Conservation (phyloP, 2,888 invertebrate genomes). For the Vesta saturnalis region DNA sequence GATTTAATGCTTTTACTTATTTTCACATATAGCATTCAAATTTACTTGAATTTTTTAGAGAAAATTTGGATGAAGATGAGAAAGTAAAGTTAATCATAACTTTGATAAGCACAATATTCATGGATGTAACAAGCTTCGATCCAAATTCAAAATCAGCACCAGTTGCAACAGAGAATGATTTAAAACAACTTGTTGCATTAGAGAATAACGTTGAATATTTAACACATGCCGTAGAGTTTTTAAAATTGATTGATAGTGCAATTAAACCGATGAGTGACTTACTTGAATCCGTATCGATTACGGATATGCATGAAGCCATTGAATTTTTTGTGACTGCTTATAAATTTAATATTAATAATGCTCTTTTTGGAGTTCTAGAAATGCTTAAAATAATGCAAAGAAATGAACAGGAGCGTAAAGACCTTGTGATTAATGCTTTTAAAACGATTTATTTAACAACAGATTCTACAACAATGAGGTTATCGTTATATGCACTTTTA, state of each 20-base stretch:
- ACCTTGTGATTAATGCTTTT: slow-evolving; percentile 82
- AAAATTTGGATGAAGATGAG: slow-evolving; percentile 39
- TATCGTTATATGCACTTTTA: slow-evolving; percentile 40
- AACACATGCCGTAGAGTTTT: slow-evolving; percentile 62
- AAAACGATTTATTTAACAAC: slow-evolving; percentile 74
- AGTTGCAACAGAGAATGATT: slow-evolving; percentile 49
- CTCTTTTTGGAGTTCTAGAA: slow-evolving; percentile 74
- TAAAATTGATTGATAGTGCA: slow-evolving; percentile 60
- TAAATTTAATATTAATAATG: slow-evolving; percentile 80
- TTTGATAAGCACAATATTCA: slow-evolving; percentile 45
- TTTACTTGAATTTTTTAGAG: slow-evolving; percentile 34
- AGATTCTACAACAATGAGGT: slow-evolving; percentile 64
- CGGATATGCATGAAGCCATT: slow-evolving; percentile 89
- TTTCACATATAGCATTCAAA: not conserved
- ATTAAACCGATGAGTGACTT: slow-evolving; percentile 77
- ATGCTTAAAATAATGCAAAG: slow-evolving; percentile 85
- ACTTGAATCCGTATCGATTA: slow-evolving; percentile 75
- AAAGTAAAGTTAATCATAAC: slow-evolving; percentile 45
- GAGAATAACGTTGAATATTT: slow-evolving; percentile 73
- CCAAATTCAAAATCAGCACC: slow-evolving; percentile 36
- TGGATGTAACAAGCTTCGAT: slow-evolving; percentile 31
- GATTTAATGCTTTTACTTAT: no score
- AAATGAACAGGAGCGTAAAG: slow-evolving; percentile 78
- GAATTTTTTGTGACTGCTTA: slow-evolving; percentile 86
- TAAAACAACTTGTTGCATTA: slow-evolving; percentile 63